Evolutionary conservation across 2,888 invertebrate species (phyloP), one percentile per base, ranked within the genome.

Genomic region (Drosophila pegasa): DNA sequence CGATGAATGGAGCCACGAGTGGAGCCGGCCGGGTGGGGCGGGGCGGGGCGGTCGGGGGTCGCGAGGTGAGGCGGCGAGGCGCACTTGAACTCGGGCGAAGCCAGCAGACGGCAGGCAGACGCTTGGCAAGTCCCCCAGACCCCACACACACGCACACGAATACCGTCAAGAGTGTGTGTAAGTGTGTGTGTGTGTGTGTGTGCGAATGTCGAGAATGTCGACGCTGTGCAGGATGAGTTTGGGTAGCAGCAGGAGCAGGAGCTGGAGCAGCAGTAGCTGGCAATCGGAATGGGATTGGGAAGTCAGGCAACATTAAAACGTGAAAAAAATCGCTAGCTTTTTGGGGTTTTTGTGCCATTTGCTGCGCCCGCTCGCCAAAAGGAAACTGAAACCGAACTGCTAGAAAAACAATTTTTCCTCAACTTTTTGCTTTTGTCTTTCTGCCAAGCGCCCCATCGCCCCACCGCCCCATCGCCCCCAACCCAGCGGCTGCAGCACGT

Each of bases 271-370:
- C 48, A 10, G 40, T 3, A 31, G 14, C 48, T 9, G 31, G 16
- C 14, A 45, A 33, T 33, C 33, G 35, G 50, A 50, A 50, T 62
- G 33, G 55, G 27, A 35, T 57, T 18, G 55, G 33, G 47, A 33
- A 60, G 57, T 62, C 54, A 41, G 67, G 75, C 74, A 77, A 71
- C 81, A 83, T 79, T 83, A 83, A 89, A 87, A 83, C 89, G 86
- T 87, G 83, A 79, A 88, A 85, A 88, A 87, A 88, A 68, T 77
- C 78, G 78, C 75, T 79, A 60, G 87, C 87, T 80, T 75, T 87
- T 85, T 73, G 80, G 83, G 68, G 71, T 75, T 80, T 85, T 87
- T 75, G 82, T 75, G 82, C 77, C 47, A 55, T 71, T 65, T 71
- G 60, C 63, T 57, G 52, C 51, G 47, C 63, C 60, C 69, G 71